A percentile compares a stretch with the other conserved stretches of the same genome.
These are phyloP conservation scores for Petrocephalus sullivani DNA, from an alignment of 2,797 vertebrate species.

Conservation along the genomic window DNA sequence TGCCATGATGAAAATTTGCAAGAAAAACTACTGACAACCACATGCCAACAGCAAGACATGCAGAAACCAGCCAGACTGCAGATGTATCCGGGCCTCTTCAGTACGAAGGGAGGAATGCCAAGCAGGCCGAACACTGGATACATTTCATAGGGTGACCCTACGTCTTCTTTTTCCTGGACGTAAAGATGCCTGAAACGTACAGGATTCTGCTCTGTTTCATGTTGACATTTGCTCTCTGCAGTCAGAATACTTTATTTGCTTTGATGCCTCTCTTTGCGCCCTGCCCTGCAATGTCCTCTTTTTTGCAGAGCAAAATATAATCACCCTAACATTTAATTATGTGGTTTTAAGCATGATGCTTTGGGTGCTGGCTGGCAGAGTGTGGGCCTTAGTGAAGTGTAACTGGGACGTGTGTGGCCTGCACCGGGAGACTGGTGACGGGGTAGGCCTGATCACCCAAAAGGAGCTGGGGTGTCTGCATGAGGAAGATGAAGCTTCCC, in stretches of 20 bases:
- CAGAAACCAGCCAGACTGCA: not conserved
- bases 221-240: not conserved
- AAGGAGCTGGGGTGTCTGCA: not conserved
- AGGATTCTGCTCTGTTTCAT: not conserved
- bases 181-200: not conserved
- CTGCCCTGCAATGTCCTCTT: not conserved
- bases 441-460: not conserved
- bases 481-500: not conserved
- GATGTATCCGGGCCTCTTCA: not conserved
- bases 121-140: not conserved
- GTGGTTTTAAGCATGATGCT: conserved; percentile 10
- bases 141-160: not conserved
- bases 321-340: not conserved
- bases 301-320: not conserved
- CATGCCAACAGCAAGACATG: not conserved
- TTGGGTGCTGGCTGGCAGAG: conserved; percentile 4
- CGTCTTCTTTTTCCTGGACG: not conserved
- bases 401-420: not conserved
- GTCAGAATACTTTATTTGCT: not conserved
- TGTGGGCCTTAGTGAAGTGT: conserved; percentile 22
- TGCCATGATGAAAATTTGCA: not conserved
- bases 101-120: not conserved
- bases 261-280: not conserved
- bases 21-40: not conserved
- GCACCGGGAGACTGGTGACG: not conserved